phyloP scores from a whole-genome alignment of 2,888 invertebrate genomes.

The Synergus laeviventris region DNA sequence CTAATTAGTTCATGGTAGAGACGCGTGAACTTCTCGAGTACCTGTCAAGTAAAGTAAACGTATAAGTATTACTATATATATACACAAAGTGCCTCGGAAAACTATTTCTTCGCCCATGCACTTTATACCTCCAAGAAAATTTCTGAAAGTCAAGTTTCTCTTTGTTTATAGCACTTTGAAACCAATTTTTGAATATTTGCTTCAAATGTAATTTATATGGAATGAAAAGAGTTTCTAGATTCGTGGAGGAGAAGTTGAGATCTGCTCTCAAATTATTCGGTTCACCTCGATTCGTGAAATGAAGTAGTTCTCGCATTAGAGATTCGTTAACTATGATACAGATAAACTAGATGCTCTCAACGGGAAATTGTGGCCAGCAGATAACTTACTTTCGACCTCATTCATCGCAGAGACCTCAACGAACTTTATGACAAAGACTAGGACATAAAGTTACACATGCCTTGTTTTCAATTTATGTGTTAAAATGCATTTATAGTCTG shows the following conservation, averaged over 20 bases:
- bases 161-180: neutral
- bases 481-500: neutral
- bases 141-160: neutral
- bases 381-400: slow-evolving; percentile 29
- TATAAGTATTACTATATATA: neutral
- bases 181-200: neutral
- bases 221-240: neutral
- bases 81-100: neutral
- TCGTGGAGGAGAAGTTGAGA: neutral
- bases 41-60: neutral
- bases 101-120: neutral
- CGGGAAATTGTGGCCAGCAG: slow-evolving; percentile 15
- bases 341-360: neutral
- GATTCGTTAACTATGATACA: slow-evolving; percentile 20
- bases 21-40: neutral
- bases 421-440: slow-evolving; percentile 3
- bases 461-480: neutral
- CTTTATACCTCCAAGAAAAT: neutral
- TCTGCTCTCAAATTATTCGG: slow-evolving; percentile 4
- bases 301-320: neutral
- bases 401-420: slow-evolving; percentile 1
- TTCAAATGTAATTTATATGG: neutral
- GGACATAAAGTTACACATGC: neutral
- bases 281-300: neutral
- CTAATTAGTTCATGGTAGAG: neutral